Evolutionary conservation across 2,113 vertebrate species (phyloP).

Genomic region (Ursus arctos): DNA sequence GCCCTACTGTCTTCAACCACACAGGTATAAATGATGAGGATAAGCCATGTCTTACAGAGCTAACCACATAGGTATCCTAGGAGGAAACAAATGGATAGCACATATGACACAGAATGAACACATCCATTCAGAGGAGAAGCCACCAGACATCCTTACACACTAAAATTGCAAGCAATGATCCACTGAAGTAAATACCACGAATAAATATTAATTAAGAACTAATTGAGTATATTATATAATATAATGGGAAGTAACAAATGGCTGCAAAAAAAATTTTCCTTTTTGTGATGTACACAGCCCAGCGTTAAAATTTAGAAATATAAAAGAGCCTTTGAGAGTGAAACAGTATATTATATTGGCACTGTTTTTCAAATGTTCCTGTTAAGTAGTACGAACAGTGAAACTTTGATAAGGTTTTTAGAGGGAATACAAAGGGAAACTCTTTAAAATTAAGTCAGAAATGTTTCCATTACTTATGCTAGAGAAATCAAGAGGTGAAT

Average conservation of each 20-base stretch:
- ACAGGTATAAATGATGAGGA: not conserved
- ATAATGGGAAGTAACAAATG: not conserved
- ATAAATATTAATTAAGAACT: not conserved
- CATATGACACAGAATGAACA: not conserved
- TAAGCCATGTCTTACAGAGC: not conserved
- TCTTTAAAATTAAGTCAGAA: constrained; percentile 17
- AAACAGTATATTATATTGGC: not conserved
- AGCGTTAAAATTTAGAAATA: not conserved
- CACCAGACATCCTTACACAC: not conserved
- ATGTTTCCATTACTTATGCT: not conserved
- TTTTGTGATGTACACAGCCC: not conserved
- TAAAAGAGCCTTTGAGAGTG: not conserved
- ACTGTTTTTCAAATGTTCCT: not conserved
- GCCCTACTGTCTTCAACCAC: not conserved
- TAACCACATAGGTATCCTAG: constrained; percentile 4
- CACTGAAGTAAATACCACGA: not conserved
- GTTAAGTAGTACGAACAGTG: not conserved
- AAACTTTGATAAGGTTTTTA: not conserved
- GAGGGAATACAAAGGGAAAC: not conserved
- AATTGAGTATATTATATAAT: not conserved
- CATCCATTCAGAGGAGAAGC: not conserved
- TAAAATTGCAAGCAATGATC: not conserved
- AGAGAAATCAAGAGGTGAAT: not conserved
- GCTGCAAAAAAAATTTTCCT: not conserved
- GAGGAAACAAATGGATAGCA: not conserved